Conservation (phyloP, 2,888 invertebrate species). For the Idaea aversata region DNA sequence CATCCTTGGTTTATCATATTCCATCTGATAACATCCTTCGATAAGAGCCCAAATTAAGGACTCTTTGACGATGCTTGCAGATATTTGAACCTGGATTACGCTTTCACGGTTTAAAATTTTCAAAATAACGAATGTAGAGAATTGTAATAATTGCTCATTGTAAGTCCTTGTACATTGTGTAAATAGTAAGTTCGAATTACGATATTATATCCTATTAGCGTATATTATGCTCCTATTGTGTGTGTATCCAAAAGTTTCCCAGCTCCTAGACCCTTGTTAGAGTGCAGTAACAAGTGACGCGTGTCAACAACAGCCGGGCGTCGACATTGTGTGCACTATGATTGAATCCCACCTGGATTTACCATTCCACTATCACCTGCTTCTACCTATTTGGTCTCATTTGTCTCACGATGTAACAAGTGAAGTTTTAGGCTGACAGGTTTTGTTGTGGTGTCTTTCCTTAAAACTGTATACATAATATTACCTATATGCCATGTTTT, state of each 20-base stretch:
- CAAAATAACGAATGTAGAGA: too few species aligned
- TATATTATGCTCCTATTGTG: not conserved
- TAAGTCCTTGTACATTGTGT: too few species aligned
- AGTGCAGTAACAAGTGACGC: conserved; percentile 62
- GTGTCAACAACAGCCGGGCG: conserved; percentile 50
- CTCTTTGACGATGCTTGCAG: too few species aligned
- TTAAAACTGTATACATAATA: too few species aligned
- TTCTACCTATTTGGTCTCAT: conserved; percentile 3
- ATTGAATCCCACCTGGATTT: conserved; percentile 23
- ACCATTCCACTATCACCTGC: conserved; percentile 1
- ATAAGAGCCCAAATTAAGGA: too few species aligned
- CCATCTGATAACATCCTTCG: too few species aligned
- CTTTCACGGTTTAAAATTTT: too few species aligned
- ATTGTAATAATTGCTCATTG: too few species aligned
- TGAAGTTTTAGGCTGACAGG: conserved; percentile 1
- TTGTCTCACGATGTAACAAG: conserved; percentile 10
- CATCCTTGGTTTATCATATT: too few species aligned
- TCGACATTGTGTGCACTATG: conserved; percentile 31
- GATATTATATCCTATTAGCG: not conserved
- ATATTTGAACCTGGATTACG: too few species aligned
- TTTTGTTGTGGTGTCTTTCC: not conserved
- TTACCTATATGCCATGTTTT: too few species aligned
- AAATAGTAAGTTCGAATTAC: too few species aligned
- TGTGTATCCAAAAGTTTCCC: conserved; percentile 7
- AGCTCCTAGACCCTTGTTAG: conserved; percentile 53